Base-by-base conservation (phyloP, 2,113 vertebrate species). In the Percina caprodes region DNA sequence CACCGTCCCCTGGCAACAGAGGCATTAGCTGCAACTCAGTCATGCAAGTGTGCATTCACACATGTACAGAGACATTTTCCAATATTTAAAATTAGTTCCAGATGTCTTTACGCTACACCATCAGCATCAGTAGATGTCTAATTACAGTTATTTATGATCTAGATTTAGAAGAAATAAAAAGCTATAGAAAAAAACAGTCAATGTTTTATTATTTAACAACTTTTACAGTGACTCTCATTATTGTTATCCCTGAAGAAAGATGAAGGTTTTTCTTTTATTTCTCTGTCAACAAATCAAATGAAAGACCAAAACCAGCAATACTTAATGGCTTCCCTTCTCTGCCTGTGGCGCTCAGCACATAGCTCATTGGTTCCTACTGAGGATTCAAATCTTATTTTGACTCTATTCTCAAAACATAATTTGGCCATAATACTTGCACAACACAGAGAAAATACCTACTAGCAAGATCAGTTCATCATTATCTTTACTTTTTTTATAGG, bases 1-100 rank as follows among this genome's bases (percentile, higher is more conserved):
- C 88, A 74, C 76, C 30, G 92, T 95, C 81, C 89, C 94, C 83
- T 88, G 85, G 94, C 91, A 94, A 95, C 92, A 9, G 73, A 74
- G 77, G 73, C 83, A 67, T 87, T 59, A 55, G 61, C 59, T 12
- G 33, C 24, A 16, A 68, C 59, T 81, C 75, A 73, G 46, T 69
- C 77, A 80, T 46, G 33, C 77, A 51, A 66, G 33, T 9, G 8
- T 4, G 18, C 35, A 30, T 9, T 39, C 21, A 7, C 35, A 7
- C 39, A 39, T 4, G 35, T 2, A 62, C 33, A 39, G 7, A 81
- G 24, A 61, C 15, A 18, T 67, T 75, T 69, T 76, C 49, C 16
- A 63, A 19, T 58, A 54, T 69, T 24, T 67, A 3, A 61, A 75
- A 39, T 48, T 39, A 54, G 24, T 33, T 30, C 11, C 35, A 48